Percentiles rank a stretch among this genome's conserved stretches.
Conservation (phyloP, 2,888 invertebrate genomes). For the Argyresthia goedartella region DNA sequence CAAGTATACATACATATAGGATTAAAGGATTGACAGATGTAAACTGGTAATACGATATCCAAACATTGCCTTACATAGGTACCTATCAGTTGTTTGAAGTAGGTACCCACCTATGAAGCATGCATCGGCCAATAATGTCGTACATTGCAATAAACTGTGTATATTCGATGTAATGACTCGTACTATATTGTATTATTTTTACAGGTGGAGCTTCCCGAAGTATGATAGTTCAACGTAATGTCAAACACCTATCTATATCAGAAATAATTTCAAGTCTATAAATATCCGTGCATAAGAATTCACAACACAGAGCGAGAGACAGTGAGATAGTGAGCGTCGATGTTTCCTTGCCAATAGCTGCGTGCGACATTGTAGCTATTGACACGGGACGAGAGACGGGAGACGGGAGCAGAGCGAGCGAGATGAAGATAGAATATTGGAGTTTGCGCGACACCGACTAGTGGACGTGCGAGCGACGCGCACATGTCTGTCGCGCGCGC, state of each 20-base stretch:
- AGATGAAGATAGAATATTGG: too few relatives aligned
- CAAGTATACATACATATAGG: too few relatives aligned
- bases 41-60: too few relatives aligned
- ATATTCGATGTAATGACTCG: too few relatives aligned
- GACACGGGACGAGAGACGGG: conserved; percentile 33
- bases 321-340: conserved; percentile 68
- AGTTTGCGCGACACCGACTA: too few relatives aligned
- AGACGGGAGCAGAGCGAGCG: not conserved
- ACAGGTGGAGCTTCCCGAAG: conserved; percentile 66
- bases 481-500: not conserved
- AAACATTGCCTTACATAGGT: too few relatives aligned
- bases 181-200: too few relatives aligned
- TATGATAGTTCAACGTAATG: conserved; percentile 71
- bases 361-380: conserved; percentile 68
- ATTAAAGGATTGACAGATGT: too few relatives aligned
- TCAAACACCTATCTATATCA: conserved; percentile 71
- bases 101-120: too few relatives aligned
- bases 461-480: not conserved
- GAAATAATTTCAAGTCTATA: conserved; percentile 67
- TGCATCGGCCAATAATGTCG: too few relatives aligned
- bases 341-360: conserved; percentile 66
- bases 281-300: conserved; percentile 69
- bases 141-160: too few relatives aligned
- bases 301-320: conserved; percentile 69
- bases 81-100: too few relatives aligned